These are phyloP conservation scores for Cataglyphis altisquamis DNA, from an alignment of 2,888 invertebrate genomes.

Conservation along the genomic window DNA sequence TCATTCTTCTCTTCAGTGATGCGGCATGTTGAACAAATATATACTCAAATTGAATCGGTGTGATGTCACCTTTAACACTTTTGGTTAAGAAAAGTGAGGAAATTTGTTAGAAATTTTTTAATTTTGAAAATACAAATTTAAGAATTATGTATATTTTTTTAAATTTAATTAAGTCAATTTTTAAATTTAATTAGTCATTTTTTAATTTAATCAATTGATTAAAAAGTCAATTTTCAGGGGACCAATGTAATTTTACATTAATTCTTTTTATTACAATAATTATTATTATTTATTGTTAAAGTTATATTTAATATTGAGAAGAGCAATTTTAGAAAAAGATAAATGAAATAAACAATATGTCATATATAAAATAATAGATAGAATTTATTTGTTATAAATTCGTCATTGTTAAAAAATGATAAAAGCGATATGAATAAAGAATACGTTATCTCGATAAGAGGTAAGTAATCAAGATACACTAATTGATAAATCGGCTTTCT, in stretches of 20 bases:
- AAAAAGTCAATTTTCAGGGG: neutral
- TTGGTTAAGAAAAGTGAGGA: no score
- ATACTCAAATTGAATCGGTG: neutral
- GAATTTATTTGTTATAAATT: neutral
- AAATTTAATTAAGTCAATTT: neutral
- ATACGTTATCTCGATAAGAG: constrained; percentile 5
- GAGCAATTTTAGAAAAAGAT: neutral
- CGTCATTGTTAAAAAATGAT: neutral
- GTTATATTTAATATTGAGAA: neutral
- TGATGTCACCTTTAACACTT: neutral
- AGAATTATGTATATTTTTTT: neutral
- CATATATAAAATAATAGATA: neutral
- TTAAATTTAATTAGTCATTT: no score
- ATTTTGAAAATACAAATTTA: neutral
- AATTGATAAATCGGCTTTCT: neutral
- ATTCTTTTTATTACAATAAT: neutral
- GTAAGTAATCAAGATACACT: neutral
- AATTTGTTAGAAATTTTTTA: neutral
- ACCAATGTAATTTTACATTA: neutral
- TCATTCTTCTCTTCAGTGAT: neutral
- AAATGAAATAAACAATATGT: neutral
- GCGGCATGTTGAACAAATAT: neutral
- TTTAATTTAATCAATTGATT: neutral
- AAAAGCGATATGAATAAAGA: neutral
- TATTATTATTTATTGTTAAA: neutral